A percentile compares a stretch with the other conserved stretches of the same genome.
phyloP scores from a whole-genome alignment of 2,113 vertebrate genomes.

The Oreochromis aureus region DNA sequence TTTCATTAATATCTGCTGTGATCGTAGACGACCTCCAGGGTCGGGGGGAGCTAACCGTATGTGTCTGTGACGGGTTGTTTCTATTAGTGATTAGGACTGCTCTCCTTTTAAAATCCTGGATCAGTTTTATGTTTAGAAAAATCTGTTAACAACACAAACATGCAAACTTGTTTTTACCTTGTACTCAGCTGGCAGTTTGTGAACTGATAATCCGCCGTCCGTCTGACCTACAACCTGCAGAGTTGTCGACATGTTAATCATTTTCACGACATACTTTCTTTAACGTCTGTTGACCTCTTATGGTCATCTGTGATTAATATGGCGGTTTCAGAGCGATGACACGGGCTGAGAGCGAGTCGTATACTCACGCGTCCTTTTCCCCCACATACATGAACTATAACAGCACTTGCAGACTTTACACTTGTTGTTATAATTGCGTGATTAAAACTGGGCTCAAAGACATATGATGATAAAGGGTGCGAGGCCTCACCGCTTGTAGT shows the following conservation, averaged over 20 bases:
- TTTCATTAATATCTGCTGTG: not conserved
- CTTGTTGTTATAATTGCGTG: not conserved
- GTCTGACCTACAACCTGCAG: slow-evolving; percentile 67
- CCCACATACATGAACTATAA: not conserved
- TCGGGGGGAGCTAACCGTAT: fast-evolving
- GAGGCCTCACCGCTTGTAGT: slow-evolving; percentile 72
- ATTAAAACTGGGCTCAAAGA: not conserved
- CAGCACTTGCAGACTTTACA: not conserved
- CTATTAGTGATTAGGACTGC: fast-evolving
- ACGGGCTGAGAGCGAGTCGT: not conserved
- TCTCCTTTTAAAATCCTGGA: not conserved
- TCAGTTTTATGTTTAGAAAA: not conserved
- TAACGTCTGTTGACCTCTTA: not conserved
- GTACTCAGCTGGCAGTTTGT: slow-evolving; percentile 76
- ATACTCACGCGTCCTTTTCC: not conserved
- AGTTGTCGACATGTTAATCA: not conserved
- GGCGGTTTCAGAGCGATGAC: not conserved
- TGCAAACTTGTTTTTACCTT: slow-evolving; percentile 68
- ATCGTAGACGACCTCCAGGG: not conserved
- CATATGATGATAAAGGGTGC: not conserved
- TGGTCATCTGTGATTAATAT: not conserved
- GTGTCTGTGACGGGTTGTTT: not conserved
- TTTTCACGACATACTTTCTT: not conserved
- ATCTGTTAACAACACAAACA: not conserved
- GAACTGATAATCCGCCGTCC: slow-evolving; percentile 74